These are phyloP conservation scores for Toxotes chatareus DNA, from an alignment of 2,113 vertebrate genomes.

Conservation along the genomic window DNA sequence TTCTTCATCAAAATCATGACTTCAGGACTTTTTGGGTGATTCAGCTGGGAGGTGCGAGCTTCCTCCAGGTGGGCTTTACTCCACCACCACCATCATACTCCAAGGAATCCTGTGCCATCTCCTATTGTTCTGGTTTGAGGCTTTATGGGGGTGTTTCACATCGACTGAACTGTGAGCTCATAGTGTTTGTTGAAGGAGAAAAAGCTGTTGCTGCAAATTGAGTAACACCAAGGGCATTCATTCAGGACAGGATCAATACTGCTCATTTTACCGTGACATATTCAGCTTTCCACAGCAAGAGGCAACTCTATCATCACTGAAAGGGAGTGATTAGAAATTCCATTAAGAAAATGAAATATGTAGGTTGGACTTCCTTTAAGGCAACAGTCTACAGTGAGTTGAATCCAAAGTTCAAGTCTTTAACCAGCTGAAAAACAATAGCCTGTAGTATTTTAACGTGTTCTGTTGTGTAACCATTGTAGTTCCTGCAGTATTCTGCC, in stretches of 20 bases:
- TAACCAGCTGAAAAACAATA: background rate
- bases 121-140: too few species aligned
- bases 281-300: background rate
- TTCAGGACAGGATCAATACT: constrained; percentile 12
- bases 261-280: background rate
- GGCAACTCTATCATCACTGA: background rate
- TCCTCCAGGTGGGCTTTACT: too few species aligned
- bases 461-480: background rate
- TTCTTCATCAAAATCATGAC: too few species aligned
- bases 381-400: background rate
- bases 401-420: background rate
- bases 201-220: too few species aligned
- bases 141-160: too few species aligned
- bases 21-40: too few species aligned
- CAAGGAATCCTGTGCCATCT: too few species aligned
- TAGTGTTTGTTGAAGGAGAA: too few species aligned
- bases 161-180: too few species aligned
- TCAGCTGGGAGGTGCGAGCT: too few species aligned
- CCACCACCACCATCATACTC: too few species aligned
- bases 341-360: background rate
- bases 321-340: too few species aligned
- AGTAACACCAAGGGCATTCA: constrained; percentile 13
- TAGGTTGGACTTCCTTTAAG: background rate
- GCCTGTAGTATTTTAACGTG: background rate
- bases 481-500: constrained; percentile 1